phyloP scores from a whole-genome alignment of 2,888 invertebrate species.

The Agrilus cyanescens region DNA sequence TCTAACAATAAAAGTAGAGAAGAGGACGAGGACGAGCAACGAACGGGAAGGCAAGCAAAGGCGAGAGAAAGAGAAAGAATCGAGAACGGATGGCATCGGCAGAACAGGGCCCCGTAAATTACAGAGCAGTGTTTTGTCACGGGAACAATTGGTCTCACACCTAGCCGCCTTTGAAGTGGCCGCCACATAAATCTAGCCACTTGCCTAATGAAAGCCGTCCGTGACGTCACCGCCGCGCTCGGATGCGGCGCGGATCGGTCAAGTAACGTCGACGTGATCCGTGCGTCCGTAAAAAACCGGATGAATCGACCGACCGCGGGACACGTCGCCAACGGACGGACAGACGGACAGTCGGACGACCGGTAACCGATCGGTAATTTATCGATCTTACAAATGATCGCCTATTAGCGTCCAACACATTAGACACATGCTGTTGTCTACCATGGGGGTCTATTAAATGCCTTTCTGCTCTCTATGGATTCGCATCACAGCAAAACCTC shows the following conservation, averaged over 20 bases:
- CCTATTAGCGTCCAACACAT: constrained; percentile 21
- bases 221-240: constrained; percentile 24
- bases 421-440: constrained; percentile 3
- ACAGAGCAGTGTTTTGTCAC: constrained; percentile 39
- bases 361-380: constrained; percentile 34
- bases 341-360: constrained; percentile 5
- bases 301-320: neutral
- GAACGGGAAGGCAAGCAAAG: too few species aligned
- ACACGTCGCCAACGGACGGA: constrained; percentile 8
- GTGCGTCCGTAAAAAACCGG: too few species aligned
- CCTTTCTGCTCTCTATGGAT: too few species aligned
- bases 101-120: constrained; percentile 30
- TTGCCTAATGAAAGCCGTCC: constrained; percentile 37
- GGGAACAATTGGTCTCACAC: constrained; percentile 41
- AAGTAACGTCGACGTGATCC: neutral
- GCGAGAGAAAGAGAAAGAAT: too few species aligned
- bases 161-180: constrained; percentile 36
- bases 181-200: constrained; percentile 39
- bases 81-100: too few species aligned
- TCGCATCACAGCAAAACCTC: too few species aligned
- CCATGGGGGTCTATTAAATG: too few species aligned
- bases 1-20: too few species aligned
- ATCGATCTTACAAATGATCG: constrained; percentile 27
- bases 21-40: too few species aligned
- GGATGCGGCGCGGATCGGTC: constrained; percentile 5